These are phyloP conservation scores for Vidua chalybeata DNA, from an alignment of 2,113 vertebrate genomes.

Conservation along the genomic window DNA sequence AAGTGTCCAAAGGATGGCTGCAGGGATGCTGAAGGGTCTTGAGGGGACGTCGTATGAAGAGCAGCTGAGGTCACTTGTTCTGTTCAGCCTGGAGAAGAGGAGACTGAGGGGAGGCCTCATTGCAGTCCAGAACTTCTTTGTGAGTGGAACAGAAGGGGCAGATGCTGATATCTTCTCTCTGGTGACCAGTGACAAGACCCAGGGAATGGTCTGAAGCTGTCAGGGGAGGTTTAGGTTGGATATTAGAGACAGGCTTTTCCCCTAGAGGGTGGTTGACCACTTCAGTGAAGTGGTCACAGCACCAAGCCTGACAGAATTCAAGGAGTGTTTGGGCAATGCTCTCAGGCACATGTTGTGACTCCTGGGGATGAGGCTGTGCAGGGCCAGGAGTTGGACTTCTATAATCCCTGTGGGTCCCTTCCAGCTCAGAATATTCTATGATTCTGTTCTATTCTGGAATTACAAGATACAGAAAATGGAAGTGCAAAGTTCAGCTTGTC, in stretches of 20 bases:
- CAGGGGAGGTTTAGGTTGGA: not conserved
- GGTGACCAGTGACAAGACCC: not conserved
- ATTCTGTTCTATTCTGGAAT: not conserved
- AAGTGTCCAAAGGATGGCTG: not conserved
- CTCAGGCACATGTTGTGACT: not conserved
- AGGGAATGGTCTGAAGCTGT: not conserved
- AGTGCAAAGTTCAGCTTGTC: not conserved
- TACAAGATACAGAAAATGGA: not conserved
- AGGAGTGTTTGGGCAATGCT: not conserved
- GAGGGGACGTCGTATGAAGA: accelerated
- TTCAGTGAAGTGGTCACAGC: not conserved
- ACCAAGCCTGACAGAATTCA: not conserved
- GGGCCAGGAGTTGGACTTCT: not conserved
- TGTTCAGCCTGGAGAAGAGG: not conserved
- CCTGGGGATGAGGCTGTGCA: not conserved
- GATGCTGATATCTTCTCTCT: not conserved
- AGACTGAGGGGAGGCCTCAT: not conserved
- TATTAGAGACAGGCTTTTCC: not conserved
- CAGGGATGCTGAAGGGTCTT: not conserved
- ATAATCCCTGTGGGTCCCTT: not conserved
- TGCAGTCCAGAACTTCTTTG: not conserved
- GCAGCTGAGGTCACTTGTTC: not conserved
- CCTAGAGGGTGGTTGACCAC: not conserved
- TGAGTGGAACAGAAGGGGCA: not conserved
- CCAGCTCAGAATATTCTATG: not conserved